Percentiles rank a stretch among this genome's conserved stretches.
These are phyloP conservation scores for Merodon equestris DNA, from an alignment of 2,888 invertebrate genomes.

Conservation along the genomic window DNA sequence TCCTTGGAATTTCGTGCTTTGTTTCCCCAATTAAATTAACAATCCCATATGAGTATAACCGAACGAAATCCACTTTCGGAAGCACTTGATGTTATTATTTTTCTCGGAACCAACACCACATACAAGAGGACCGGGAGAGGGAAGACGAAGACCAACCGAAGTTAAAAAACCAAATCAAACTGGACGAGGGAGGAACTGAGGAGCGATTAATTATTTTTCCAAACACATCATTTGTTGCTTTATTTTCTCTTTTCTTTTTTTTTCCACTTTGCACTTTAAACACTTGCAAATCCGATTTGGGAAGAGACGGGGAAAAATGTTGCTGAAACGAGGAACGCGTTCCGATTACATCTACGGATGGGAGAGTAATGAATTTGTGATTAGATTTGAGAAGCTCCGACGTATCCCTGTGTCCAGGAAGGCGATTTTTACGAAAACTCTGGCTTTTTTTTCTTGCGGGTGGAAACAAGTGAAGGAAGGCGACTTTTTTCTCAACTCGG, in stretches of 20 bases:
- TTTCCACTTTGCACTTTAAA: not conserved
- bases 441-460: constrained; percentile 32
- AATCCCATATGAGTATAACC: no score
- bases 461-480: constrained; percentile 49
- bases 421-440: constrained; percentile 55
- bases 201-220: constrained; percentile 9
- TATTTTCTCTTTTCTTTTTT: not conserved
- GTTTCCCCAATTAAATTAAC: no score
- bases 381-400: constrained; percentile 40
- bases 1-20: no score
- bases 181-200: constrained; percentile 23
- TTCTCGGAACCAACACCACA: not conserved
- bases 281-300: no score
- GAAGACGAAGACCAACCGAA: constrained; percentile 27
- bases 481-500: constrained; percentile 21
- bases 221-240: constrained; percentile 17
- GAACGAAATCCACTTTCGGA: constrained; percentile 30
- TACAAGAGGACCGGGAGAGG: not conserved
- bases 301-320: no score
- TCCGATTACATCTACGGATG: not conserved
- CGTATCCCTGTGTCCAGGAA: constrained; percentile 48
- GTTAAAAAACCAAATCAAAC: constrained; percentile 41
- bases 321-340: not conserved
- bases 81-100: not conserved
- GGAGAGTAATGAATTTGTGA: constrained; percentile 12